These are phyloP conservation scores for Cairina moschata DNA, from an alignment of 2,113 vertebrate genomes.

Conservation along the genomic window DNA sequence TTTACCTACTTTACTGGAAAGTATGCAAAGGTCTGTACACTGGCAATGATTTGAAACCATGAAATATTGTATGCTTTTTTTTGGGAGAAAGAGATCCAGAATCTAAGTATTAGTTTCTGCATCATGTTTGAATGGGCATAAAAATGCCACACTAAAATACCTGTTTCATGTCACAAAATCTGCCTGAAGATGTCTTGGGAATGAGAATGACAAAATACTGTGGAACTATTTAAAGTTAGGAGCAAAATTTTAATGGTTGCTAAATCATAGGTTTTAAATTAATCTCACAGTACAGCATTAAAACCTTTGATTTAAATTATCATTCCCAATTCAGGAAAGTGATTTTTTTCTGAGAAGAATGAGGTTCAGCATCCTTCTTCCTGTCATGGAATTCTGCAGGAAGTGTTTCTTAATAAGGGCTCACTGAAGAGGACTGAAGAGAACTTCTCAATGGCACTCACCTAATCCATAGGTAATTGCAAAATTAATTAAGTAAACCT, in stretches of 20 bases:
- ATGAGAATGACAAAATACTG: background rate
- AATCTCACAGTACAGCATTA: background rate
- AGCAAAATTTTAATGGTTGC: background rate
- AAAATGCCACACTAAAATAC: background rate
- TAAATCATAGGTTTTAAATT: background rate
- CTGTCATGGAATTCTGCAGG: background rate
- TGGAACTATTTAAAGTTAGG: background rate
- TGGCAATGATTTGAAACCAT: background rate
- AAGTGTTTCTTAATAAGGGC: background rate
- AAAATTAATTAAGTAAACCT: background rate
- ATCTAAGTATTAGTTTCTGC: background rate
- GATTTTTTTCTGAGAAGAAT: background rate
- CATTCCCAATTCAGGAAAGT: background rate
- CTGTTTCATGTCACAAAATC: background rate
- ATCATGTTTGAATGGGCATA: background rate
- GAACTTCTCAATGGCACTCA: background rate
- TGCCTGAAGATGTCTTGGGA: background rate
- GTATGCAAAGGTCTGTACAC: background rate
- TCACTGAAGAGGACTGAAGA: background rate
- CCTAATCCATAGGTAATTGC: background rate
- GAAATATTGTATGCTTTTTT: background rate
- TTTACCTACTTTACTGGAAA: background rate
- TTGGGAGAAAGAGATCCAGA: background rate
- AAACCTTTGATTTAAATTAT: background rate
- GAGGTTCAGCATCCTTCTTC: background rate